These are phyloP conservation scores for Scotopteryx bipunctaria DNA, from an alignment of 2,888 invertebrate genomes.

Conservation along the genomic window DNA sequence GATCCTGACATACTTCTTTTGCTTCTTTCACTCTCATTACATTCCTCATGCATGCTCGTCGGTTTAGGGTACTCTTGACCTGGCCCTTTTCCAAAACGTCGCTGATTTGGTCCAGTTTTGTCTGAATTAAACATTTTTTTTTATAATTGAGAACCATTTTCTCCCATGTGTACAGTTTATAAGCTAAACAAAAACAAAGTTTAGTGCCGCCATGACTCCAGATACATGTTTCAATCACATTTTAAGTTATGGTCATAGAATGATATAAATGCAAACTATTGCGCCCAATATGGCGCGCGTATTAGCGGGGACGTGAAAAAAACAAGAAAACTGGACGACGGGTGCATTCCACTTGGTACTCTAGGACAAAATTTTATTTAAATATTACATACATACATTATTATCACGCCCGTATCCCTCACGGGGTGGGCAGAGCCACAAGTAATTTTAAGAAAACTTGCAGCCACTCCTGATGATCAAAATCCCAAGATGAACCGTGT, in stretches of 20 bases:
- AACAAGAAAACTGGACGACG: constrained; percentile 40
- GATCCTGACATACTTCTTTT: too few species aligned
- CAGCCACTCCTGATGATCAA: too few species aligned
- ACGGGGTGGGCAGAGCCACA: too few species aligned
- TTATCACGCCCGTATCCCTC: background rate
- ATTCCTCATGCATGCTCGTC: too few species aligned
- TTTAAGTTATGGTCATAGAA: constrained; percentile 59
- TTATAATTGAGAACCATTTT: too few species aligned
- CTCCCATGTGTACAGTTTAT: background rate
- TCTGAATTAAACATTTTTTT: too few species aligned
- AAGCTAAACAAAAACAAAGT: constrained; percentile 6
- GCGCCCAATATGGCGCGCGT: constrained; percentile 62
- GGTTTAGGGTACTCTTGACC: too few species aligned
- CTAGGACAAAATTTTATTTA: background rate
- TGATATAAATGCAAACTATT: constrained; percentile 64
- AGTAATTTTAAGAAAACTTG: too few species aligned
- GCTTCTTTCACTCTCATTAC: too few species aligned
- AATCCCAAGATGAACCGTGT: too few species aligned
- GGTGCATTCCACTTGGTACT: constrained; percentile 30
- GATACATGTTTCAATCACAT: constrained; percentile 71
- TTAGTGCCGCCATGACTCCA: constrained; percentile 23
- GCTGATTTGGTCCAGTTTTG: too few species aligned
- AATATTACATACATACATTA: background rate
- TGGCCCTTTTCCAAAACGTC: too few species aligned
- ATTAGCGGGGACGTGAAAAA: constrained; percentile 66